Conservation (phyloP, 2,113 vertebrate genomes). For the Atractosteus spatula region DNA sequence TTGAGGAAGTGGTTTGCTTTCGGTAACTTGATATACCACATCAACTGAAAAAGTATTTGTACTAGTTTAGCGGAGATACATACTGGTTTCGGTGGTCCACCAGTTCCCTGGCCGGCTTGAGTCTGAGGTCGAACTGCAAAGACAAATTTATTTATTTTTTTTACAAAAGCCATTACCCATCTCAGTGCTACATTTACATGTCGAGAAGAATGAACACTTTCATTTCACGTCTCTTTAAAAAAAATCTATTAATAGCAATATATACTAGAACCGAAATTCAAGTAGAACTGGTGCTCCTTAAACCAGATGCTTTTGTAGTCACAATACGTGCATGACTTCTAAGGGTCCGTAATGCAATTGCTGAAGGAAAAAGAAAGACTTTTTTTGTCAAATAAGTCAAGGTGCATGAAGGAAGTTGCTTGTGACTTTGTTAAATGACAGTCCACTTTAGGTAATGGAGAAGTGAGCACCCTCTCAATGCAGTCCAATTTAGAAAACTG, state of each 20-base stretch:
- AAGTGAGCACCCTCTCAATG: too few relatives aligned
- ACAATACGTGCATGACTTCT: too few relatives aligned
- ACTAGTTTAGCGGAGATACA: constrained; percentile 22
- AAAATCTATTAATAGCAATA: neutral
- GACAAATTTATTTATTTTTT: neutral
- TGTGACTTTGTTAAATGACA: too few relatives aligned
- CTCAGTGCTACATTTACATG: neutral
- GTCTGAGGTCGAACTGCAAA: constrained; percentile 57
- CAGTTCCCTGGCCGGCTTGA: constrained; percentile 38
- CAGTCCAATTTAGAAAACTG: too few relatives aligned
- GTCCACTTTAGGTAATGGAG: too few relatives aligned
- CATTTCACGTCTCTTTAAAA: neutral
- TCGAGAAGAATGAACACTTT: neutral
- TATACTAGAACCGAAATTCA: neutral
- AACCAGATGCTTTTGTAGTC: neutral
- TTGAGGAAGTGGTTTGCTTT: too few relatives aligned
- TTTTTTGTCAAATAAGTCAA: too few relatives aligned
- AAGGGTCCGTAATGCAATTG: too few relatives aligned
- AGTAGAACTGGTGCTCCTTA: neutral
- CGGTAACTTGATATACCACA: too few relatives aligned
- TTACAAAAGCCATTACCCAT: neutral
- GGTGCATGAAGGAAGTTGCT: too few relatives aligned
- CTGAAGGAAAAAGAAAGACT: too few relatives aligned
- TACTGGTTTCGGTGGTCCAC: constrained; percentile 56
- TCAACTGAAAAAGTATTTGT: too few relatives aligned